Base-by-base conservation (phyloP, 2,113 vertebrate genomes). In the Penelope pileata region DNA sequence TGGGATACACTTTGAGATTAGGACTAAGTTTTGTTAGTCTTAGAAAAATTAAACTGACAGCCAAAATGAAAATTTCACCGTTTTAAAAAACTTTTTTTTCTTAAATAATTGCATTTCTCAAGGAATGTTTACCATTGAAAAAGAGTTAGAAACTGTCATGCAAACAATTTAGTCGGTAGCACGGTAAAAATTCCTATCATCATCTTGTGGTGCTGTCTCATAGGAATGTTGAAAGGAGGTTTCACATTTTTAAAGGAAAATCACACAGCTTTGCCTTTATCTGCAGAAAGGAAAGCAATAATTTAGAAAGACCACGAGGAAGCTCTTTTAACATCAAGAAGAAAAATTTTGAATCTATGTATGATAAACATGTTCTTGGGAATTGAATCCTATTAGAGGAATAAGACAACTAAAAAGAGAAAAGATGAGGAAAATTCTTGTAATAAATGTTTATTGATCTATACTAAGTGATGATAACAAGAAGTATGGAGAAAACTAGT, bases 221-320 rank as follows among this genome's bases (percentile, higher is more conserved):
- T 8, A 64, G 58, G 27, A 62, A 23, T 77, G 32, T 34, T 75
- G 85, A 70, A 80, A 90, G 29, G 7, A 15, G 48, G 8, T 23
- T 92, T 92, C 76, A 66, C 30, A 23, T 76, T 86, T 80, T 88
- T 72, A n/a, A 83, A 87, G 75, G 42, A 75, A 93, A 91, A 64
- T 77, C 64, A 86, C 24, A 62, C 36, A 53, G 29, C 26, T 64
- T 89, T 90, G 72, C 7, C 36, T 84, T 81, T 53, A 62, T 56
- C 62, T 85, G 19, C 36, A 72, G 53, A 90, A 76, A 66, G 45
- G 84, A 91, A 79, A 85, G n/a, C 48, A 83, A 24, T 90, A 26
- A 56, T 95, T 88, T 77, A 7, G 85, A 80, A 69, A 63, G 56
- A 79, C 56, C 22, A 16, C 8, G 8, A 88, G 60, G 54, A 93